A percentile compares a stretch with the other conserved stretches of the same genome.
Evolutionary conservation across 1,140 invertebrate species (phyloP).

Genomic region (Trachelipus rathkii): DNA sequence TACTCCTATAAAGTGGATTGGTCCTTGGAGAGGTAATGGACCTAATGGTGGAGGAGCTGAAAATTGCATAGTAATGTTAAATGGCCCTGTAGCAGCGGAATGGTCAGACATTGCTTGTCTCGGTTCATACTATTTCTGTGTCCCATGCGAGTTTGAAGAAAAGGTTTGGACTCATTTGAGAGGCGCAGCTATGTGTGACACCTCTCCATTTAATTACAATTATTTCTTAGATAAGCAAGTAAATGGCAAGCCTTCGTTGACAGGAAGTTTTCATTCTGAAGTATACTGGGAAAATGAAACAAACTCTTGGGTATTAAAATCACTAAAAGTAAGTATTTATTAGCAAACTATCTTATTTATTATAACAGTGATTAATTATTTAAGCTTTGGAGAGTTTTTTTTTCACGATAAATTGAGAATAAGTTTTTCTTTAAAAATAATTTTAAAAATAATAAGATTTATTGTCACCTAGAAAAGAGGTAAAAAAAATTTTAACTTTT

Average conservation of each 20-base stretch:
- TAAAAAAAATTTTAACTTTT: too few species aligned
- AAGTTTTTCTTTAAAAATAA: too few species aligned
- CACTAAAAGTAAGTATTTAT: conserved; percentile 35
- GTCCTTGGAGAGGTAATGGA: conserved; percentile 35
- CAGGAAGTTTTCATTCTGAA: conserved; percentile 38
- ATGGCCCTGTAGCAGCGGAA: conserved; percentile 22
- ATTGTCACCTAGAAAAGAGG: too few species aligned
- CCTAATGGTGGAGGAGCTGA: conserved; percentile 41
- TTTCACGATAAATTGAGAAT: too few species aligned
- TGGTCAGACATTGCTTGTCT: conserved; percentile 45
- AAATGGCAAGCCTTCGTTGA: conserved; percentile 17
- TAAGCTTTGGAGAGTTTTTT: too few species aligned
- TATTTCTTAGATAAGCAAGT: conserved; percentile 27
- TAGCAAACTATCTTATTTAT: too few species aligned
- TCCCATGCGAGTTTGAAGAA: conserved; percentile 32
- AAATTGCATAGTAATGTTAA: conserved; percentile 42
- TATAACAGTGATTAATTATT: too few species aligned
- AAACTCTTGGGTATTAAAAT: conserved; percentile 32
- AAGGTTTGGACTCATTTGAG: conserved; percentile 27
- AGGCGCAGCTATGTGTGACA: conserved; percentile 31
- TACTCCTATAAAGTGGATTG: conserved; percentile 20
- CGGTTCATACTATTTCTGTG: conserved; percentile 37
- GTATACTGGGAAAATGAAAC: conserved; percentile 34
- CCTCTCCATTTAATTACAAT: conserved; percentile 37
- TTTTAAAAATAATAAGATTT: too few species aligned